phyloP scores from a whole-genome alignment of 1,140 invertebrate genomes.

The Drosophila arizonae region DNA sequence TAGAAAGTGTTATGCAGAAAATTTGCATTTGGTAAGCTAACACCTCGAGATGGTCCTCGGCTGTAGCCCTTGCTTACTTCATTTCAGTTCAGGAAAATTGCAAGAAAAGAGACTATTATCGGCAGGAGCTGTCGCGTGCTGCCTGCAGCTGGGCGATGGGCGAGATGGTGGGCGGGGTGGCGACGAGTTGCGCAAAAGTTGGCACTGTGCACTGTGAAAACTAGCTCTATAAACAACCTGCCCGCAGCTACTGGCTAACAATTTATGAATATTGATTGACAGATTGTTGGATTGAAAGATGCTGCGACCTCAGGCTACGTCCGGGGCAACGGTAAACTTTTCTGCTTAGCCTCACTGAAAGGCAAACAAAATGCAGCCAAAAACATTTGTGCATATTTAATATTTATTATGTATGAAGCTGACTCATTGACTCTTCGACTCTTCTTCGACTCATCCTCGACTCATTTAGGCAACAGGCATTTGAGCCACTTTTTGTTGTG shows the following conservation, averaged over 20 bases:
- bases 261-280: conserved; percentile 62
- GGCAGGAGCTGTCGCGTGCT: no score
- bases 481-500: neutral
- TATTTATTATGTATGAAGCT: conserved; percentile 28
- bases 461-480: neutral
- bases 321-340: conserved; percentile 23
- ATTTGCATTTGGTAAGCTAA: conserved; percentile 27
- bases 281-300: neutral
- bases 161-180: neutral
- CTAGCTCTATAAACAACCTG: conserved; percentile 10
- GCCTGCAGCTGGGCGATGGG: neutral
- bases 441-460: conserved; percentile 12
- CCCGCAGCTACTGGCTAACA: conserved; percentile 23
- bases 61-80: conserved; percentile 7
- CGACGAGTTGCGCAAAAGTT: conserved; percentile 24
- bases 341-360: conserved; percentile 21
- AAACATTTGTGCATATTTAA: conserved; percentile 43
- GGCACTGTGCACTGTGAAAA: conserved; percentile 3
- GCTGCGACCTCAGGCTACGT: conserved; percentile 1
- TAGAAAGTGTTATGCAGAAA: neutral
- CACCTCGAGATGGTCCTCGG: conserved; percentile 15
- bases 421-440: conserved; percentile 19
- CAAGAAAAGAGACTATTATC: conserved; percentile 44
- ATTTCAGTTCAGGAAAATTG: conserved; percentile 25
- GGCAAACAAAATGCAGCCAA: conserved; percentile 22